Base-by-base conservation (phyloP, 2,888 invertebrate species). In the Mylabris sibirica region DNA sequence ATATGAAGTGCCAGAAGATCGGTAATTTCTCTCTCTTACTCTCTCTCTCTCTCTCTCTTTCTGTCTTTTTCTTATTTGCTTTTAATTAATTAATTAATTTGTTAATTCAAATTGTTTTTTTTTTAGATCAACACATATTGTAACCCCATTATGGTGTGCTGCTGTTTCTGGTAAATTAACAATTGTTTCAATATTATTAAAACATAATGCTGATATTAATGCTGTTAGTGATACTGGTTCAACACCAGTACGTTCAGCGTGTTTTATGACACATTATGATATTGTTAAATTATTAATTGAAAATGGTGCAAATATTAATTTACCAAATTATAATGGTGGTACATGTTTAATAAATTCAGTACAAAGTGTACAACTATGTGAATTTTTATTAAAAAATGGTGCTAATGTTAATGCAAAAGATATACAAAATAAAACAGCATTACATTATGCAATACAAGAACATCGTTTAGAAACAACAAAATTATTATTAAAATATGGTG, bases 291-390 rank as follows among this genome's bases (percentile, higher is more conserved):
- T 89, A 84, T 87, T 95, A 75, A 91, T 93, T 62, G 88, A 90
- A 81, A 90, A 92, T 82, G 94, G 94, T 71, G 95, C 95, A n/a
- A 92, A 95, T 84, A 91, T 95, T 75, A 90, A 91, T 77, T 90
- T 90, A 76, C 90, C 96, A 5, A 97, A 97, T 86, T 93, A 93
- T 83, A 95, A 94, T 85, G 97, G 97, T 68, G 97, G 97, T 69
- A 96, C 97, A 1, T 97, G 97, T 84, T 88, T 97, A 72, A 97
- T 97, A 78, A 97, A 97, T 86, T 93, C 95, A 1, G 96, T 97
- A 73, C 97, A 97, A 86, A 94, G 93, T 77, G 91, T 90, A 69
- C 89, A 90, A 68, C 87, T 97, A 62, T 96, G 96, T 84, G 88
- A 90, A 69, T 94, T 91, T 85, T 87, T 97, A 73, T 89, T 97